Percentiles rank a stretch among this genome's conserved stretches.
Evolutionary conservation across 2,797 vertebrate species (phyloP).

Genomic region (Hylomyscus alleni): DNA sequence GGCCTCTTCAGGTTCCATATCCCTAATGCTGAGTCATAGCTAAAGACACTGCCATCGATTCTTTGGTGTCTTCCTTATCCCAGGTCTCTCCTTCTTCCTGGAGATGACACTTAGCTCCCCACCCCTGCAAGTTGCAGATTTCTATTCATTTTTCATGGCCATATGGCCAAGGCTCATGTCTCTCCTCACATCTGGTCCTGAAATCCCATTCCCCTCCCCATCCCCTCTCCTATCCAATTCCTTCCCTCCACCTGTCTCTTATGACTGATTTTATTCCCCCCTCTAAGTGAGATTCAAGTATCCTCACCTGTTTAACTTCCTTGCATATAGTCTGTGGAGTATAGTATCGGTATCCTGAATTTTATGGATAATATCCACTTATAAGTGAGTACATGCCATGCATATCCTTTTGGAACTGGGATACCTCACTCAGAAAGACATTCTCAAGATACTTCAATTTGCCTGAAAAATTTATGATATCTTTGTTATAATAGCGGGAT

Average conservation of each 20-base stretch:
- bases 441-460: background rate
- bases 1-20: background rate
- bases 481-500: background rate
- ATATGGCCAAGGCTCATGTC: background rate
- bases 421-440: background rate
- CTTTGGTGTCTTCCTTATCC: background rate
- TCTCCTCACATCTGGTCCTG: background rate
- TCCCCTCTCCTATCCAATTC: background rate
- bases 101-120: background rate
- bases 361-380: background rate
- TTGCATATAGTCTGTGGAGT: background rate
- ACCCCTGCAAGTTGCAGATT: background rate
- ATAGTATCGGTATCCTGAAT: background rate
- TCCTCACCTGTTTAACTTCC: background rate
- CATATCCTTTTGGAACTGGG: background rate
- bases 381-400: background rate
- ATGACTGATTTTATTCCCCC: background rate
- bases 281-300: background rate
- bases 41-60: background rate
- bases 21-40: background rate
- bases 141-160: background rate
- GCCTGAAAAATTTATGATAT: background rate
- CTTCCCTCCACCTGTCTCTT: background rate
- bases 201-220: background rate
- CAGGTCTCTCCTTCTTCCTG: background rate